Base-by-base conservation (phyloP, 2,797 vertebrate genomes). In the Sebastes goodei region DNA sequence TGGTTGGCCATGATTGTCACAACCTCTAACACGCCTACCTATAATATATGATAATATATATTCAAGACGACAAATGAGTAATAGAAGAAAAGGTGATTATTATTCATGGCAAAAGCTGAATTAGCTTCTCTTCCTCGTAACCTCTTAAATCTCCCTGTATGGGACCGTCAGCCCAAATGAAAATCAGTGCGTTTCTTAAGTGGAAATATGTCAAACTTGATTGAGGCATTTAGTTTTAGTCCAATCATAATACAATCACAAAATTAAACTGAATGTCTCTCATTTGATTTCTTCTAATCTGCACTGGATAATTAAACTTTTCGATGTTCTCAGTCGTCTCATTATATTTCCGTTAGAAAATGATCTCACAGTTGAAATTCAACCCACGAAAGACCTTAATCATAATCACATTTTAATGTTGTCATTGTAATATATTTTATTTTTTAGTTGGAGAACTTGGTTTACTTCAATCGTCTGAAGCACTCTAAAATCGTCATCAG, bases 401-500 rank as follows among this genome's bases (percentile, higher is more conserved):
- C 12, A 61, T 78, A 29, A 62, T 81, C 35, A 30, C 20, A 68
- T 83, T 29, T 7, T 52, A 64, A 53, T 29, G 15, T n/a, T 86
- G 63, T 76, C 62, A 70, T 66, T 53, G 38, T 42, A 46, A 66
- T 74, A 12, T 76, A 4, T 52, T 21, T 9, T 74, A 3, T 57
- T 15, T 12, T 38, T 38, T n/a, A 99, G 98, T 89, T 99, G 95
- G 98, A 99, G 94, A 99, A 99, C 93, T 93, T 99, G 92, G 97
- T 99, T 80, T 99, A 99, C 92, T 99, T 96, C 90, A 99, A 99
- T 87, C 97, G 98, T 49, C 94, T 99, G 94, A 99, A 99, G 95
- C 97, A 99, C 92, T 99, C 98, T 6, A 99, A 99, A 96, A 99
- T 99, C 0, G 98, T 99, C 90, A 99, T 99, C 94, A 99, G 98